Conservation (phyloP, 2,113 vertebrate genomes). For the Ceyx melanurus region DNA sequence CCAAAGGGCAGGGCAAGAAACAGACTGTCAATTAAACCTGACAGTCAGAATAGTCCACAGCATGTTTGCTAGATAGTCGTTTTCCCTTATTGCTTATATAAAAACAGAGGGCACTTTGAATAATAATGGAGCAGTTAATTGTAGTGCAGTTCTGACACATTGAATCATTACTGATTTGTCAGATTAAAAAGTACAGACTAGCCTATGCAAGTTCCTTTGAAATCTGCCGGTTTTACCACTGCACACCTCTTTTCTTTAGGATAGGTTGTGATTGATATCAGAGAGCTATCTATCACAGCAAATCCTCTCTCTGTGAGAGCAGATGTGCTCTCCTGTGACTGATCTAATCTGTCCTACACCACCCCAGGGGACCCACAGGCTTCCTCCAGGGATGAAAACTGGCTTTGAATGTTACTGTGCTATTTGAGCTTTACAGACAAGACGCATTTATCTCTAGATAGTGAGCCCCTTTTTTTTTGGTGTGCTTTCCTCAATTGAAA, state of each 20-base stretch:
- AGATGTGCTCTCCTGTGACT: background rate
- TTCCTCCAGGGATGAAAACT: background rate
- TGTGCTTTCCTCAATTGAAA: background rate
- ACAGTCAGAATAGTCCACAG: background rate
- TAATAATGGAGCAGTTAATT: background rate
- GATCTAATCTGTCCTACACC: background rate
- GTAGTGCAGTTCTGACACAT: background rate
- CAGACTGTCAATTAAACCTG: background rate
- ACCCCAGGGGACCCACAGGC: background rate
- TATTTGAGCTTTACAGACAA: background rate
- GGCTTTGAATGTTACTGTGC: background rate
- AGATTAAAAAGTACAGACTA: background rate
- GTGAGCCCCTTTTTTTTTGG: background rate
- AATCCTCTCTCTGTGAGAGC: background rate
- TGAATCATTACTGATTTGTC: background rate
- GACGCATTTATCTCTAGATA: background rate
- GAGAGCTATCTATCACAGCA: background rate
- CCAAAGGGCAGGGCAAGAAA: background rate
- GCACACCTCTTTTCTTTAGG: background rate
- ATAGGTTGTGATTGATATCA: background rate
- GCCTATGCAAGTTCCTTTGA: background rate
- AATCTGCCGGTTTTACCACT: background rate
- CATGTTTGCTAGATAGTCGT: background rate
- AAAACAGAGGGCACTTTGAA: background rate
- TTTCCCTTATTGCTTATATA: background rate